A percentile compares a stretch with the other conserved stretches of the same genome.
phyloP scores from a whole-genome alignment of 2,797 vertebrate species.

The Eulemur mongoz region DNA sequence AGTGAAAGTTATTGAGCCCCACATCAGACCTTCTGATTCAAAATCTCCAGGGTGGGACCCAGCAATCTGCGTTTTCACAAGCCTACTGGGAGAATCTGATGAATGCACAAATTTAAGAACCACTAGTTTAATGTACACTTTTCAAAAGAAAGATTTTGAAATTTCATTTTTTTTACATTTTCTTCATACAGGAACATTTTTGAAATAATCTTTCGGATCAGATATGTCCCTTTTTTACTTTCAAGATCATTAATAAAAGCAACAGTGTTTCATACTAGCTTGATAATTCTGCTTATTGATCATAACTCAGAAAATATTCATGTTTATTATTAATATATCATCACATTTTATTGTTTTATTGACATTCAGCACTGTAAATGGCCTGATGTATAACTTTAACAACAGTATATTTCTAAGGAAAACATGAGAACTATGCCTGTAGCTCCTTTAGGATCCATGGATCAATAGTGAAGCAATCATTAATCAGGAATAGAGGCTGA shows the following conservation, averaged over 20 bases:
- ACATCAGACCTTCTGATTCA: not conserved
- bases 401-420: constrained; percentile 35
- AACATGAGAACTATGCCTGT: not conserved
- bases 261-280: not conserved
- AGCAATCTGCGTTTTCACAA: not conserved
- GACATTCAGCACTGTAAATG: constrained; percentile 22
- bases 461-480: not conserved
- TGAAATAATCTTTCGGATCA: not conserved
- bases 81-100: not conserved
- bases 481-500: not conserved
- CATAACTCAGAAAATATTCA: not conserved
- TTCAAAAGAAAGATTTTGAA: constrained; percentile 25
- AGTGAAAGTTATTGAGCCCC: not conserved
- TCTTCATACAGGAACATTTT: constrained; percentile 9
- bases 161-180: not conserved
- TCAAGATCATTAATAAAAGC: not conserved
- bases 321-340: not conserved
- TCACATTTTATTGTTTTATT: constrained; percentile 37
- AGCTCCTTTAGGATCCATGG: not conserved
- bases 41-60: not conserved
- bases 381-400: not conserved
- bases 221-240: not conserved
- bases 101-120: not conserved
- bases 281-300: constrained; percentile 24
- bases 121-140: not conserved